A percentile compares a stretch with the other conserved stretches of the same genome.
These are phyloP conservation scores for Stenolophus ochropezus DNA, from an alignment of 2,888 invertebrate genomes.

Conservation along the genomic window DNA sequence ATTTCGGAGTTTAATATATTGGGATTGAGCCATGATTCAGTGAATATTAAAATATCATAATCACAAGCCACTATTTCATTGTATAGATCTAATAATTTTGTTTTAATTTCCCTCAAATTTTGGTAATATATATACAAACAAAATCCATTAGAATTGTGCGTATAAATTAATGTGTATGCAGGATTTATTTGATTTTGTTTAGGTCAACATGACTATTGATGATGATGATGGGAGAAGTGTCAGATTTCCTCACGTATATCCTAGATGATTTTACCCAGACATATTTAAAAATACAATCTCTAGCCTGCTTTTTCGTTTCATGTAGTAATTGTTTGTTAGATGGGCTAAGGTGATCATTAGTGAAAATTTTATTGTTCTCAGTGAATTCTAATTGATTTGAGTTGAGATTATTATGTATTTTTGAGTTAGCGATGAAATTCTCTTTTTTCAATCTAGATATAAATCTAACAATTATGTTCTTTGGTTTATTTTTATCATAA, in stretches of 20 bases:
- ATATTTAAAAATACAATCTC: neutral
- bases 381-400: neutral
- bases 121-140: neutral
- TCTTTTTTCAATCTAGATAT: neutral
- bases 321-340: neutral
- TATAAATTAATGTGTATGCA: neutral
- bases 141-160: neutral
- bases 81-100: neutral
- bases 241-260: neutral
- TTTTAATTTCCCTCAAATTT: neutral
- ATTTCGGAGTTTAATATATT: neutral
- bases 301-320: neutral
- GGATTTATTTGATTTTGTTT: neutral
- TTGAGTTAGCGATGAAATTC: neutral
- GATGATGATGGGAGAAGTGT: neutral
- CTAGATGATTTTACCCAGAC: neutral
- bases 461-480: neutral
- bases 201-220: neutral
- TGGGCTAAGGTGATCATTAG: neutral
- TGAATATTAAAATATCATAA: neutral
- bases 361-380: neutral
- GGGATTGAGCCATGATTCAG: neutral
- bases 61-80: neutral
- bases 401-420: neutral
- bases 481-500: neutral